Conservation (phyloP, 2,113 vertebrate genomes). For the Nesospiza acunhae region DNA sequence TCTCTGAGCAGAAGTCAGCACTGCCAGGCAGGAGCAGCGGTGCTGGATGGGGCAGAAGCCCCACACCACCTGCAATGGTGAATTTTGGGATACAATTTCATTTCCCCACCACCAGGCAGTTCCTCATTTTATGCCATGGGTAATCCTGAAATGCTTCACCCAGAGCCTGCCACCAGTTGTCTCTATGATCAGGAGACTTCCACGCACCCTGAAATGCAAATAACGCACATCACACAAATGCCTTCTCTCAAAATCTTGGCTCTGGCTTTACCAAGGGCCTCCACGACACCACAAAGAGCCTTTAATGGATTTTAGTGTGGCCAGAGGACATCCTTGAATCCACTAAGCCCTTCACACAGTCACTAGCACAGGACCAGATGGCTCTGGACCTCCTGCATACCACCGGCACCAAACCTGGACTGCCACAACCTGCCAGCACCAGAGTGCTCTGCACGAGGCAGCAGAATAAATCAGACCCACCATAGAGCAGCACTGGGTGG, state of each 20-base stretch:
- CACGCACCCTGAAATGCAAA: neutral
- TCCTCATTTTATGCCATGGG: neutral
- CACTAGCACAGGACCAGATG: neutral
- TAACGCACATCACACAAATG: neutral
- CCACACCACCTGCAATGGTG: too few species aligned
- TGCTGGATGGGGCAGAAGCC: fast-evolving
- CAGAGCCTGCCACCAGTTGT: neutral
- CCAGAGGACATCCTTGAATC: neutral
- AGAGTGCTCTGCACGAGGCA: too few species aligned
- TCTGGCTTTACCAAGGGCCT: neutral
- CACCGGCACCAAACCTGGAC: neutral
- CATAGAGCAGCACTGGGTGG: neutral
- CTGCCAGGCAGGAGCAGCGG: fast-evolving
- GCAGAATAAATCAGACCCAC: neutral
- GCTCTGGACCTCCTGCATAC: neutral
- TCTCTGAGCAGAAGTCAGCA: neutral
- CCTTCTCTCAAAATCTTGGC: neutral
- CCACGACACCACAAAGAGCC: neutral
- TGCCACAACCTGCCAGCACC: neutral
- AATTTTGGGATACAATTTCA: neutral
- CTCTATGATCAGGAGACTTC: neutral
- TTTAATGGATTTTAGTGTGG: neutral
- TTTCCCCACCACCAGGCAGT: neutral
- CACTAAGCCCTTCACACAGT: too few species aligned
- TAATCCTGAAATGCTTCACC: neutral